These are phyloP conservation scores for Oceanodroma tethys DNA, from an alignment of 2,113 vertebrate species.

Conservation along the genomic window DNA sequence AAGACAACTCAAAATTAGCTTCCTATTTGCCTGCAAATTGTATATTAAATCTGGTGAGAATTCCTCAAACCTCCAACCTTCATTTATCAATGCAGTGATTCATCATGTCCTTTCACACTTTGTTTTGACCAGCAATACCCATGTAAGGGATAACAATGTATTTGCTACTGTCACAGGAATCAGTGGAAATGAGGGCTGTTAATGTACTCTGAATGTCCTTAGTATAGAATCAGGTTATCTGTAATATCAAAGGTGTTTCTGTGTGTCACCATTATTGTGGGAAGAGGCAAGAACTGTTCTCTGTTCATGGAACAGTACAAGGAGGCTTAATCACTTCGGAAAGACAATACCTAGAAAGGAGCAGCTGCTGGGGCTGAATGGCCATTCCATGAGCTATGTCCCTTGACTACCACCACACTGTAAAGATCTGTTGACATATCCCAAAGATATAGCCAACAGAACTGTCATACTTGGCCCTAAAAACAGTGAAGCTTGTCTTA, in stretches of 20 bases:
- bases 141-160: background rate
- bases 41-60: background rate
- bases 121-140: background rate
- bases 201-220: background rate
- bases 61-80: background rate
- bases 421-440: background rate
- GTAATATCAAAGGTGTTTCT: background rate
- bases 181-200: background rate
- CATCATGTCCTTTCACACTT: background rate
- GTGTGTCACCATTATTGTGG: background rate
- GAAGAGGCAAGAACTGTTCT: background rate
- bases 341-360: background rate
- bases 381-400: background rate
- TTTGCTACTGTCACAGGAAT: background rate
- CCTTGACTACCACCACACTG: background rate
- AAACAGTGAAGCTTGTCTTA: background rate
- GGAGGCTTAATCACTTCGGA: background rate
- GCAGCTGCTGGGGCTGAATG: background rate
- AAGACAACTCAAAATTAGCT: background rate
- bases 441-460: background rate
- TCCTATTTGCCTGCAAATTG: background rate
- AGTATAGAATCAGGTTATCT: background rate
- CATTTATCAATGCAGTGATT: background rate
- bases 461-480: background rate
- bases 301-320: background rate